Evolutionary conservation across 2,888 invertebrate genomes (phyloP).

Genomic region (Cosmia trapezina): DNA sequence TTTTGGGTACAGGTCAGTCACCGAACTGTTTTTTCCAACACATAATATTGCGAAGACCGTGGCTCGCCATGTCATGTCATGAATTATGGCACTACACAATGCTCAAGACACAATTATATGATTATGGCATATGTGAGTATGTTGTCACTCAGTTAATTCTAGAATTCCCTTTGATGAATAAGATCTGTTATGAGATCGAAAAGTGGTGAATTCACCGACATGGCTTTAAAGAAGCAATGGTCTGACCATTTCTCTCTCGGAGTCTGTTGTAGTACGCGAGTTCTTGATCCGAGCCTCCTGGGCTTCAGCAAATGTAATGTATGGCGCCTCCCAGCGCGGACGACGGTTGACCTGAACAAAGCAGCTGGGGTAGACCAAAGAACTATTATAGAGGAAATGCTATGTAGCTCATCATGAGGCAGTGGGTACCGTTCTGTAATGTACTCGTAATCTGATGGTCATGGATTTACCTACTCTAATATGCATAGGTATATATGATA

Average conservation of each 20-base stretch:
- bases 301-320: conserved; percentile 40
- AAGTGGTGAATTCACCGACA: conserved; percentile 25
- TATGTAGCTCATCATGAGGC: not conserved
- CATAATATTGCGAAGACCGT: not conserved
- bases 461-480: not conserved
- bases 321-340: conserved; percentile 42
- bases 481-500: not conserved
- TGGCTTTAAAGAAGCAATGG: conserved; percentile 26
- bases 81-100: conserved; percentile 20
- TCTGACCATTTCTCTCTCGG: conserved; percentile 50
- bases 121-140: conserved; percentile 22
- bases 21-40: not conserved
- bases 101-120: conserved; percentile 10
- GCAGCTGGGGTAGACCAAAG: conserved; percentile 31
- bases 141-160: conserved; percentile 7
- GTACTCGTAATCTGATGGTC: not conserved
- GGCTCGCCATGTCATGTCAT: conserved; percentile 2
- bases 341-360: conserved; percentile 38
- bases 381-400: not conserved
- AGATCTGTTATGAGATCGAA: conserved; percentile 23
- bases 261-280: conserved; percentile 30
- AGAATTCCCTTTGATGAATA: conserved; percentile 17
- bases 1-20: not conserved
- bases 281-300: conserved; percentile 39
- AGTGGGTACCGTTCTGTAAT: not conserved